Evolutionary conservation across 2,888 invertebrate genomes (phyloP), one percentile per base, ranked within the genome.

Genomic region (Chironomus tentans): DNA sequence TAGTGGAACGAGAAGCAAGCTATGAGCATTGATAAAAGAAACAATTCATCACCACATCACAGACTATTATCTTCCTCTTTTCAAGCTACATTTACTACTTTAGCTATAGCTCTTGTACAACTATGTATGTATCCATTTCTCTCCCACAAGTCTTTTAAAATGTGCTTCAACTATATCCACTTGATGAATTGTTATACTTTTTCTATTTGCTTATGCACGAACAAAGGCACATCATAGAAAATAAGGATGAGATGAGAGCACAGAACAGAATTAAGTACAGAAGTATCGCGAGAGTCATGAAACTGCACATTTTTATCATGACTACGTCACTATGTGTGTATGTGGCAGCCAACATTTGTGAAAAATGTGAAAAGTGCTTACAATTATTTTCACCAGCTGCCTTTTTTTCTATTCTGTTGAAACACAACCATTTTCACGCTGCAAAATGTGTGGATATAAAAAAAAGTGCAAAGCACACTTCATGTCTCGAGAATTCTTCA

Each of bases 41-140:
- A 70, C 70, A 48, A 70, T 70, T 70, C 70, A 70, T 70, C 70
- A 70, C 70, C 47, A 48, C 70, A 38, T 28, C 48, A 70, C 18
- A 24, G 56, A 56, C 56, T 56, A 15, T 56, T 13, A 56, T 56
- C 56, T 56, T 56, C 18, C n/a, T 15, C 15, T 56, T 56, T 18
- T 56, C n/a, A 56, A 56, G 56, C n/a, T 56, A 18, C 56, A 56
- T 18, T 56, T 56, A n/a, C n/a, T 56, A 12, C 15, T 15, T 56
- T 15, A 15, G 18, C n/a, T n/a, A 7, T 15, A 56, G 56, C 56
- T 56, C 15, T 56, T 56, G 1, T 10, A 38, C 38, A 10, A 10
- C 38, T 38, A 38, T 38, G 38, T 38, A 38, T 38, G 38, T 4
- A 28, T 28, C 3, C 5, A 28, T 3, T 28, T 28, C 28, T 4